phyloP scores from a whole-genome alignment of 2,113 vertebrate species.

The Corydoras maculifer region DNA sequence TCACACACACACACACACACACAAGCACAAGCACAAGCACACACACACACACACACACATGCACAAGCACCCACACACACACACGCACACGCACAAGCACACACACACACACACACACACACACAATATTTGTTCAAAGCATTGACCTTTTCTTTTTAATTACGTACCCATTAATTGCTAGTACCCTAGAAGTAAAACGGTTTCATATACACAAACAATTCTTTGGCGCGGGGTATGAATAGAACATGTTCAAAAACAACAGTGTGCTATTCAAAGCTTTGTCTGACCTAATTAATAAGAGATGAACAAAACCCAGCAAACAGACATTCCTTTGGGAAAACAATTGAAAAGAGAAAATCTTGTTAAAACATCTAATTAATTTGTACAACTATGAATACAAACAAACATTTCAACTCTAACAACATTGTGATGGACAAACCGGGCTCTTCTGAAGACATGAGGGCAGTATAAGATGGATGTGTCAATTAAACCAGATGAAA shows the following conservation, averaged over 20 bases:
- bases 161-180: not conserved
- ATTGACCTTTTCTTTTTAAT: not conserved
- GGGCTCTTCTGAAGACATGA: constrained; percentile 2
- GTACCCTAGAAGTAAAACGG: not conserved
- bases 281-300: constrained; percentile 29
- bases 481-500: not conserved
- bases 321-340: constrained; percentile 11
- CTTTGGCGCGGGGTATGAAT: not conserved
- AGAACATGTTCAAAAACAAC: constrained; percentile 7
- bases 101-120: too few species aligned
- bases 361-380: constrained; percentile 28
- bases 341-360: not conserved
- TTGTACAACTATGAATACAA: constrained; percentile 15
- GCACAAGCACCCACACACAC: too few species aligned
- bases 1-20: too few species aligned
- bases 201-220: constrained; percentile 11
- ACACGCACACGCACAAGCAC: too few species aligned
- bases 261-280: constrained; percentile 18
- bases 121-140: too few species aligned
- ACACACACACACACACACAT: too few species aligned
- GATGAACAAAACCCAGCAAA: constrained; percentile 31
- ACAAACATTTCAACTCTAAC: constrained; percentile 18
- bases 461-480: not conserved
- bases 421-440: constrained; percentile 9
- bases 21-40: too few species aligned